Conservation (phyloP, 2,888 invertebrate species). For the Cremastinae sp. region DNA sequence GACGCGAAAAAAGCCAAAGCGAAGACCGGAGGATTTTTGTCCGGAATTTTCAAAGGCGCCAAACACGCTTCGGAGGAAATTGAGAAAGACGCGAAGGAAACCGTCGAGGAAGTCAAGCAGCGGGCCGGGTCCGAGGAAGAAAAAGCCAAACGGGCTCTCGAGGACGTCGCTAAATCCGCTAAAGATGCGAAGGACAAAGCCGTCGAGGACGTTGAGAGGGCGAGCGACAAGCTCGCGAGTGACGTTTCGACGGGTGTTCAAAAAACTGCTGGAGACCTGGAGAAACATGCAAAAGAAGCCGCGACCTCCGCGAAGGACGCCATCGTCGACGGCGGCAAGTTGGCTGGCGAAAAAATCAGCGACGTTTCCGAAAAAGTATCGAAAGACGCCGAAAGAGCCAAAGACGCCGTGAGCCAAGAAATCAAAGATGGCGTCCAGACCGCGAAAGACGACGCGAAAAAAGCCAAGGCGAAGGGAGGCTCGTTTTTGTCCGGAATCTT, state of each 20-base stretch:
- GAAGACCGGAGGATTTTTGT: conserved; percentile 63
- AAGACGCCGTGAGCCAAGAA: conserved; percentile 60
- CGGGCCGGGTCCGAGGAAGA: conserved; percentile 47
- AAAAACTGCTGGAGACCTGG: conserved; percentile 78
- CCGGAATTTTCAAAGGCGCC: conserved; percentile 64
- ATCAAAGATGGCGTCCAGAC: conserved; percentile 57
- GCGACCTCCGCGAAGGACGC: conserved; percentile 49
- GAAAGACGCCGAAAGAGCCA: conserved; percentile 31
- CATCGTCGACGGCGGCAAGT: conserved; percentile 46
- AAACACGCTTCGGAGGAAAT: conserved; percentile 62
- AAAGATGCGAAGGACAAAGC: conserved; percentile 69
- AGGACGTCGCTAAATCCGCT: conserved; percentile 39
- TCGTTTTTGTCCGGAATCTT: conserved; percentile 72
- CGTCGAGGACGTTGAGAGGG: conserved; percentile 38
- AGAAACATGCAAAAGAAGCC: conserved; percentile 41
- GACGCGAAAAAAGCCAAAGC: conserved; percentile 62
- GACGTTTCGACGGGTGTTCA: conserved; percentile 31
- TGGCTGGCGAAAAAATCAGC: no score
- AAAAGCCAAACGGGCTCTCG: conserved; percentile 35
- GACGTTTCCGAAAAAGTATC: no score
- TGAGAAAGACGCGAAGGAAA: conserved; percentile 54
- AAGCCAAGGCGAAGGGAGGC: conserved; percentile 68
- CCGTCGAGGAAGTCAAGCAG: conserved; percentile 57
- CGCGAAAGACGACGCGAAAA: conserved; percentile 64
- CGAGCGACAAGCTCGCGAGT: conserved; percentile 58